Evolutionary conservation across 1,140 invertebrate genomes (phyloP).

Genomic region (Wasmannia auropunctata): DNA sequence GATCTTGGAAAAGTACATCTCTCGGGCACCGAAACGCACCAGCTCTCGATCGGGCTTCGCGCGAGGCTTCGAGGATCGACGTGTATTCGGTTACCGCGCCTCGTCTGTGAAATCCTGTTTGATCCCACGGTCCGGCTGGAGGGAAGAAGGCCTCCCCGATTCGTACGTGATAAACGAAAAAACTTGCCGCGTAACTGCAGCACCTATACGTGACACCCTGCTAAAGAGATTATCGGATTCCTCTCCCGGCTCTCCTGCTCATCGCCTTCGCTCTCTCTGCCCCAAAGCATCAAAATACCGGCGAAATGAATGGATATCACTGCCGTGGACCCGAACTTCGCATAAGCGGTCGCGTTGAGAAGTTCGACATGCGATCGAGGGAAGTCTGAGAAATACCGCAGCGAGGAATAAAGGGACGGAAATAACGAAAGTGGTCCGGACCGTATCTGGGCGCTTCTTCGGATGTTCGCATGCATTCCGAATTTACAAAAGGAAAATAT

Average conservation of each 20-base stretch:
- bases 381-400: constrained; percentile 54
- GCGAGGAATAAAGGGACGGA: constrained; percentile 48
- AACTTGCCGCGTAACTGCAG: constrained; percentile 71
- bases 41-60: background rate
- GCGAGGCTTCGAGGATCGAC: constrained; percentile 56
- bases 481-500: constrained; percentile 10
- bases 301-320: constrained; percentile 52
- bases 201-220: constrained; percentile 73
- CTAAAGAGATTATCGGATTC: constrained; percentile 76
- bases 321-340: constrained; percentile 26
- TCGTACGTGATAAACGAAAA: constrained; percentile 75
- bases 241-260: constrained; percentile 33
- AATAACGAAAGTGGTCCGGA: constrained; percentile 26
- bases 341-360: constrained; percentile 30
- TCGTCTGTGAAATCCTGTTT: constrained; percentile 75
- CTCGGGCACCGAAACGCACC: constrained; percentile 30
- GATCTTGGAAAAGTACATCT: constrained; percentile 34
- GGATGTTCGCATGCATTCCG: background rate
- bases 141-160: constrained; percentile 57
- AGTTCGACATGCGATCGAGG: constrained; percentile 46
- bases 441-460: background rate
- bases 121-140: constrained; percentile 71
- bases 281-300: constrained; percentile 38
- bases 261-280: constrained; percentile 21
- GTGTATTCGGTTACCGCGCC: constrained; percentile 76